A percentile compares a stretch with the other conserved stretches of the same genome.
phyloP scores from a whole-genome alignment of 2,888 invertebrate genomes.

The Epinotia bilunana region DNA sequence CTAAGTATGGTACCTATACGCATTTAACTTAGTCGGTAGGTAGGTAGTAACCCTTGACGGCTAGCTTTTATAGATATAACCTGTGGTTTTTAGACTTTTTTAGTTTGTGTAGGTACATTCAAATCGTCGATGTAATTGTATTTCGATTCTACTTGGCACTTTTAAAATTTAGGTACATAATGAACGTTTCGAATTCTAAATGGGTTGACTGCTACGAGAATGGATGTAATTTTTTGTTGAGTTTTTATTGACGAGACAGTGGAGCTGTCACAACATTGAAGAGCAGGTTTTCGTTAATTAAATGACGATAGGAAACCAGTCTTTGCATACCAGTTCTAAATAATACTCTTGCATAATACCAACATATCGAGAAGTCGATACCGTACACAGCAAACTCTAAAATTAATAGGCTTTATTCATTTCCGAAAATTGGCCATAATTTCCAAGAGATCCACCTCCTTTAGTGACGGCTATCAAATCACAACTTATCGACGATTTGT shows the following conservation, averaged over 20 bases:
- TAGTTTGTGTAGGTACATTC: no score
- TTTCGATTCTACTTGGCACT: no score
- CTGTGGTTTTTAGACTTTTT: no score
- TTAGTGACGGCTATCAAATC: constrained; percentile 26
- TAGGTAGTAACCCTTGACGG: no score
- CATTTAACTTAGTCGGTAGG: no score
- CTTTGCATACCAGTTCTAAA: not conserved
- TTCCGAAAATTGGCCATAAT: constrained; percentile 23
- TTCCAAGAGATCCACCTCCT: constrained; percentile 6
- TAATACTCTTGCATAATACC: not conserved
- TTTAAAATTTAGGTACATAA: no score
- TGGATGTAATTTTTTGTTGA: not conserved
- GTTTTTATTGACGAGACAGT: not conserved
- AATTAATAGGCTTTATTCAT: constrained; percentile 16
- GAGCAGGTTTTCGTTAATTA: not conserved
- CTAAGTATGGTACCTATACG: no score
- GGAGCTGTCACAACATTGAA: not conserved
- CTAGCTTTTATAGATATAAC: no score
- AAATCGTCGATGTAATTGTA: no score
- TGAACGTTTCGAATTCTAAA: no score
- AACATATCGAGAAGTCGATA: not conserved
- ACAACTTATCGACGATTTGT: constrained; percentile 7
- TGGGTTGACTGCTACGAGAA: no score
- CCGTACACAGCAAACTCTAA: not conserved
- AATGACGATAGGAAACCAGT: not conserved